phyloP scores from a whole-genome alignment of 2,888 invertebrate genomes.

The Timandra comae region DNA sequence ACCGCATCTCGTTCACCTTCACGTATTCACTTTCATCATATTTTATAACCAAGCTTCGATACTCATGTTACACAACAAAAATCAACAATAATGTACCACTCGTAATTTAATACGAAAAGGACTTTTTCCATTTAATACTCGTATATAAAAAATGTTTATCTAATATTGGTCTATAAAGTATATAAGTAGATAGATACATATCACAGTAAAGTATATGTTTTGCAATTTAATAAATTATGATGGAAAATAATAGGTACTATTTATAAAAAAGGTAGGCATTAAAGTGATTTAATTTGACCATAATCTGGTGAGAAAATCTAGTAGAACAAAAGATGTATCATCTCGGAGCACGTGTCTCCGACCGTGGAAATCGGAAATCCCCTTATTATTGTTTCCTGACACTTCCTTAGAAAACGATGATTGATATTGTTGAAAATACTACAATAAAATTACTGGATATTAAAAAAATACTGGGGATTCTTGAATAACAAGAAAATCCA shows the following conservation, averaged over 20 bases:
- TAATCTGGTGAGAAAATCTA: slow-evolving; percentile 54
- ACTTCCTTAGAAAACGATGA: slow-evolving; percentile 49
- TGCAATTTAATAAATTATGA: too few species aligned
- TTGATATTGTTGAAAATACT: slow-evolving; percentile 24
- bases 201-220: too few species aligned
- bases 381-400: slow-evolving; percentile 56
- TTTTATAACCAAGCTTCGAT: slow-evolving; percentile 27
- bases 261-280: slow-evolving; percentile 26
- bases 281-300: slow-evolving; percentile 42
- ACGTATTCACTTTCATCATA: slow-evolving; percentile 53
- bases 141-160: slow-evolving; percentile 21
- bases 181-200: too few species aligned
- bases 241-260: too few species aligned
- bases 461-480: slow-evolving; percentile 44
- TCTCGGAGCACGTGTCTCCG: slow-evolving; percentile 32
- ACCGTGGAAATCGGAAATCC: slow-evolving; percentile 68
- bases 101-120: too few species aligned
- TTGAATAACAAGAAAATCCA: slow-evolving; percentile 60
- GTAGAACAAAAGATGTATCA: slow-evolving; percentile 47
- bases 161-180: too few species aligned
- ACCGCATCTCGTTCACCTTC: slow-evolving; percentile 49
- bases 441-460: slow-evolving; percentile 54
- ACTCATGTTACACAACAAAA: slow-evolving; percentile 35
- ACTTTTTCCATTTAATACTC: too few species aligned
- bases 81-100: slow-evolving; percentile 6